Percentiles rank a stretch among this genome's conserved stretches.
Conservation (phyloP, 2,113 vertebrate species). For the Bothrops jararaca region DNA sequence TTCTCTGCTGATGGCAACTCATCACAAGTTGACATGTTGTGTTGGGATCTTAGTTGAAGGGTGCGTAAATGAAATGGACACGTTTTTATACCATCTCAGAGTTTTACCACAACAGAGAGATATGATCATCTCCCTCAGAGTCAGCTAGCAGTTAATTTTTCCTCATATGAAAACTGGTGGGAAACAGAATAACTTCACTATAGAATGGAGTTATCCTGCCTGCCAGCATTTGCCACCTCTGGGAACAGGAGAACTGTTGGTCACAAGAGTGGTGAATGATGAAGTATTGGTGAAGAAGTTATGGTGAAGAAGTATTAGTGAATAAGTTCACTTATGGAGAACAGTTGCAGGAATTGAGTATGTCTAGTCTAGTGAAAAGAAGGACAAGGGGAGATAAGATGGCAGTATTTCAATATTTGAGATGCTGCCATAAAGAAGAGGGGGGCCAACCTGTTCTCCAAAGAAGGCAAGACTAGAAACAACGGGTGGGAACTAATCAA, state of each 20-base stretch:
- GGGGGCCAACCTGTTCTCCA: no score
- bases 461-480: no score
- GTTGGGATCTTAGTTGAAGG: neutral
- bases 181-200: neutral
- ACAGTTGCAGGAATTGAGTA: no score
- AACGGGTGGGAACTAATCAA: no score
- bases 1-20: neutral
- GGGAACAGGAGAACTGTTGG: neutral
- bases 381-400: no score
- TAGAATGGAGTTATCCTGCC: neutral
- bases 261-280: neutral
- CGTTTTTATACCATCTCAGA: neutral
- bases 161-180: neutral
- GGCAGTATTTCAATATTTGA: no score
- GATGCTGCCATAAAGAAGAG: no score
- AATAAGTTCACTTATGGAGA: neutral
- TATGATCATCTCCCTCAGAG: neutral
- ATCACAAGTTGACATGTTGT: neutral
- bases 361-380: no score
- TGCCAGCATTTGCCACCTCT: neutral
- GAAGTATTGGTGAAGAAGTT: slow-evolving; percentile 23
- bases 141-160: neutral
- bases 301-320: slow-evolving; percentile 21
- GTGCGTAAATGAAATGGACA: neutral
- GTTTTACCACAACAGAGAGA: neutral